Evolutionary conservation across 2,113 vertebrate genomes (phyloP).

Genomic region (Chrysemys picta): DNA sequence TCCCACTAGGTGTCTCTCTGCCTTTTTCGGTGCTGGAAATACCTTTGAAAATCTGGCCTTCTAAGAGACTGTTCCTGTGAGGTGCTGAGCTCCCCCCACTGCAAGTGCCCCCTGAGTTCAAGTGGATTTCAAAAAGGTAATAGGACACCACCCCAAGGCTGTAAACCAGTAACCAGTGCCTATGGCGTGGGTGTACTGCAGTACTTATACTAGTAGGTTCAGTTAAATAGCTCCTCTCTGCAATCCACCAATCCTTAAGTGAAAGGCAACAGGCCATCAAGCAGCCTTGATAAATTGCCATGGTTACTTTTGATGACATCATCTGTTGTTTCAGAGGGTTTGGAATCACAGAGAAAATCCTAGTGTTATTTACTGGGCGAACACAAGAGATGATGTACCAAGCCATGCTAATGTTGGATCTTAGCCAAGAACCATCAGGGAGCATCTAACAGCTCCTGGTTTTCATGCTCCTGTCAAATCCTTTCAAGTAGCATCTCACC

Average conservation of each 20-base stretch:
- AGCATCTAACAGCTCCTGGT: not conserved
- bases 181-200: not conserved
- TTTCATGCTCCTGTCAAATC: not conserved
- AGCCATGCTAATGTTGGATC: not conserved
- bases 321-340: not conserved
- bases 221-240: not conserved
- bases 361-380: not conserved
- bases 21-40: not conserved
- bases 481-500: not conserved
- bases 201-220: not conserved
- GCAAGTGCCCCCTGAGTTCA: not conserved
- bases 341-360: not conserved
- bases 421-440: not conserved
- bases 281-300: not conserved
- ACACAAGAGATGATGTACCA: not conserved
- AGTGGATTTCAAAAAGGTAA: not conserved
- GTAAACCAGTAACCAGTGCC: not conserved
- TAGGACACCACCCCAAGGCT: not conserved
- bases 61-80: not conserved
- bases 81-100: not conserved
- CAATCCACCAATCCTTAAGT: not conserved
- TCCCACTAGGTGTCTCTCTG: not conserved
- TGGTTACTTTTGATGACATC: not conserved
- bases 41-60: not conserved
- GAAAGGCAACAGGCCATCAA: not conserved